Conservation (phyloP, 1,140 invertebrate species). For the Cheumatopsyche charites region DNA sequence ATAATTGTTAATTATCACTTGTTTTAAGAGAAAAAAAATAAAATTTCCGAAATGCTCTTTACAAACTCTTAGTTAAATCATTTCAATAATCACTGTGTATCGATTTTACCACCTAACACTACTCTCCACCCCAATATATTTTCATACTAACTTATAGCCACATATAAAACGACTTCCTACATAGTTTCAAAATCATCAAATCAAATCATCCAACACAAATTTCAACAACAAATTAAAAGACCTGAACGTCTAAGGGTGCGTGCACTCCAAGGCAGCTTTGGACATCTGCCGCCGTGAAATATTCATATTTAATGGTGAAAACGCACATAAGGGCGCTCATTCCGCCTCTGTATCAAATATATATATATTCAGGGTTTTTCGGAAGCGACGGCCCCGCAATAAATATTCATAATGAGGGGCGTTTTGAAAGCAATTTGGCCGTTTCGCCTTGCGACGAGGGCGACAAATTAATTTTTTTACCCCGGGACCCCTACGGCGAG, state of each 20-base stretch:
- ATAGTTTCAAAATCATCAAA: too few relatives aligned
- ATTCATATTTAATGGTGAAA: constrained; percentile 11
- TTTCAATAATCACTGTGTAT: too few relatives aligned
- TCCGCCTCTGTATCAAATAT: neutral
- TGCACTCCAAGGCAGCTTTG: neutral
- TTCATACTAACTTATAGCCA: too few relatives aligned
- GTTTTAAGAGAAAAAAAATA: too few relatives aligned
- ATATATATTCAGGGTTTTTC: neutral
- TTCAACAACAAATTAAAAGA: neutral
- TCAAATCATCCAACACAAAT: too few relatives aligned
- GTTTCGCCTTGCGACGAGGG: neutral
- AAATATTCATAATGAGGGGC: constrained; percentile 32
- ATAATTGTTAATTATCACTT: too few relatives aligned
- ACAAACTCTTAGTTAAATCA: too few relatives aligned
- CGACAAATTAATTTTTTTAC: constrained; percentile 29
- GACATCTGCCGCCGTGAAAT: constrained; percentile 14
- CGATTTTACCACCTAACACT: too few relatives aligned
- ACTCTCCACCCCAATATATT: too few relatives aligned
- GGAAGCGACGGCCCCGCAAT: neutral
- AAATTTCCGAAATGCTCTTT: too few relatives aligned
- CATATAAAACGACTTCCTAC: too few relatives aligned
- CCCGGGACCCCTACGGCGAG: neutral
- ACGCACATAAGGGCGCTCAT: neutral
- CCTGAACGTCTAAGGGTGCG: neutral
- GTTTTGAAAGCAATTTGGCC: constrained; percentile 31